Base-by-base conservation (phyloP, 2,113 vertebrate genomes). In the Ardeotis arabs region DNA sequence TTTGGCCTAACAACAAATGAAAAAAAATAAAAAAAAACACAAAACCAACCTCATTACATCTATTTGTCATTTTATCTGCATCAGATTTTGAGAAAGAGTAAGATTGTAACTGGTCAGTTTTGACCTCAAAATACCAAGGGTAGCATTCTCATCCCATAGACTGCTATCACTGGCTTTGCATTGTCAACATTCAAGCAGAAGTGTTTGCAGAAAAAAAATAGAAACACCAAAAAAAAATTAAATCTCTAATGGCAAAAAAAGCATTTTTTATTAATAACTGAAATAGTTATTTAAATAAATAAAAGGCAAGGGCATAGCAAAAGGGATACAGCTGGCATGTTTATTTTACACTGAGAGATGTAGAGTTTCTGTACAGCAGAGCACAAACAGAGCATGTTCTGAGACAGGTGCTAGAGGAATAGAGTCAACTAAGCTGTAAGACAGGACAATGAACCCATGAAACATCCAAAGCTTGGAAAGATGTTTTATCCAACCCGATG, bases 341-440 rank as follows among this genome's bases (percentile, higher is more conserved):
- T 99, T 99, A 99, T 99, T 99, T 99, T 98, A 99, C 98, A 99
- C 93, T 95, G 86, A 97, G 84, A 96, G 31, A 98, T 97, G 95
- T 91, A 91, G 96, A 97, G 97, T 98, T 98, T 99, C 99, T 99
- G 98, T 99, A 99, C 99, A 99, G 98, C 91, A 98, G 98, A 98
- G 98, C 97, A 97, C 97, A 97, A 95, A 93, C 56, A 95, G 95
- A 87, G 95, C 95, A 75, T 89, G 92, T 97, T 98, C 98, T 93
- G 93, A 81, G 97, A 97, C 92, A 91, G 97, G 96, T 96, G 78
- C 97, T 83, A 96, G 93, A 96, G 66, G 80, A 97, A 96, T 73
- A 97, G 95, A 97, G 74, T 90, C 93, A 97, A 94, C 95, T 95
- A 97, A 97, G 97, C 94, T 94, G 98, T 96, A 95, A 95, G 84